Percentiles rank a stretch among this genome's conserved stretches.
phyloP scores from a whole-genome alignment of 1,140 invertebrate genomes.

The Brachionus manjavacas region DNA sequence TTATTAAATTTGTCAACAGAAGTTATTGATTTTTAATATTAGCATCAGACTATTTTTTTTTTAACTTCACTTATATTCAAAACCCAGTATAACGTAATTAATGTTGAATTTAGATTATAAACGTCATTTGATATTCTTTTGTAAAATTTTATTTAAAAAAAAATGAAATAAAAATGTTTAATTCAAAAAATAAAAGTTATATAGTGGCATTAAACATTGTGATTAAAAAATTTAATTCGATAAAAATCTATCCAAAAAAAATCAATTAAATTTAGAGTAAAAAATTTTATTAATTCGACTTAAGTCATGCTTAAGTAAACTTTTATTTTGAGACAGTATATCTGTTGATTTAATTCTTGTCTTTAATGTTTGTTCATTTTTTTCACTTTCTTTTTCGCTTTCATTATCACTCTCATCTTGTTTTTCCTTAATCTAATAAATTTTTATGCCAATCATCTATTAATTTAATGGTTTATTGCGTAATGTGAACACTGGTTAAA shows the following conservation, averaged over 20 bases:
- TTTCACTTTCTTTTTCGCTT: background rate
- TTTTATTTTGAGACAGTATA: constrained; percentile 18
- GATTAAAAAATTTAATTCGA: background rate
- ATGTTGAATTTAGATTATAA: background rate
- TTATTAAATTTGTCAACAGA: too few relatives aligned
- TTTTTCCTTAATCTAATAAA: background rate
- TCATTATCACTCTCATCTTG: background rate
- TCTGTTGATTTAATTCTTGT: constrained; percentile 1
- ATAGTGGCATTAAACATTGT: constrained; percentile 3
- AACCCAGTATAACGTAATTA: too few relatives aligned
- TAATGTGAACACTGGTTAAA: too few relatives aligned
- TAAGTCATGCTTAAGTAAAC: constrained; percentile 2
- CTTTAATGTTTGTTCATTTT: background rate
- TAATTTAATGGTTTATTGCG: too few relatives aligned
- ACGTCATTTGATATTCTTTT: background rate
- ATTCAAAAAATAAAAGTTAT: constrained; percentile 15
- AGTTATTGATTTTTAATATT: background rate
- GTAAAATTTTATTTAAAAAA: background rate
- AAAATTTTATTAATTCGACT: constrained; percentile 37
- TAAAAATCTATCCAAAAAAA: background rate
- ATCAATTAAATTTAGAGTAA: constrained; percentile 14
- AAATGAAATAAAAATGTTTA: background rate
- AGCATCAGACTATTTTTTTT: too few relatives aligned
- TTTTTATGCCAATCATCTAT: too few relatives aligned
- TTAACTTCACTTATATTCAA: background rate